A percentile compares a stretch with the other conserved stretches of the same genome.
phyloP scores from a whole-genome alignment of 2,888 invertebrate genomes.

The Pandemis corylana region DNA sequence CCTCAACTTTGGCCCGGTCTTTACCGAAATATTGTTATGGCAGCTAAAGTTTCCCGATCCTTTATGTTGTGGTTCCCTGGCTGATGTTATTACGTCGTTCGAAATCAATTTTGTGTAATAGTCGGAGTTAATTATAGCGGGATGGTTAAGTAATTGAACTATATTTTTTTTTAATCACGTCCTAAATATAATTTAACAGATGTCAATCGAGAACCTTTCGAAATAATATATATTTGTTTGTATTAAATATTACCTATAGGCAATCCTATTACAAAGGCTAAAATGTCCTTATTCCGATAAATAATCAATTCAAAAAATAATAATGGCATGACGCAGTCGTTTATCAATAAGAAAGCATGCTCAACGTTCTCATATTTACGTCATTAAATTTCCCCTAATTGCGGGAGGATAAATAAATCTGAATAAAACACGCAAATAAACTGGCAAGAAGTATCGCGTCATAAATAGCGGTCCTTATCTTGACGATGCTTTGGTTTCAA shows the following conservation, averaged over 20 bases:
- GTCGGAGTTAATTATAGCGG: slow-evolving; percentile 12
- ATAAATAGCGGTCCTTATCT: not conserved
- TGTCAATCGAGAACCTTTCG: too few relatives aligned
- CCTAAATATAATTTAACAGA: too few relatives aligned
- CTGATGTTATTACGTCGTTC: slow-evolving; percentile 55
- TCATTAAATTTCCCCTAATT: slow-evolving; percentile 1
- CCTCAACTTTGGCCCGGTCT: slow-evolving; percentile 71
- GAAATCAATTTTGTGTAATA: slow-evolving; percentile 47
- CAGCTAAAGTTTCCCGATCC: slow-evolving; percentile 64
- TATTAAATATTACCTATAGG: not conserved
- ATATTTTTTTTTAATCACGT: not conserved
- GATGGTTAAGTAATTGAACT: not conserved
- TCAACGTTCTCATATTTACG: not conserved
- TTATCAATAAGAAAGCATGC: not conserved
- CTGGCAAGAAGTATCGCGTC: not conserved
- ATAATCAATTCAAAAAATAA: not conserved
- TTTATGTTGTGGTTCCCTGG: slow-evolving; percentile 53
- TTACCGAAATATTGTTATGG: slow-evolving; percentile 68
- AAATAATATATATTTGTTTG: too few relatives aligned
- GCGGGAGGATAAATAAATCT: not conserved
- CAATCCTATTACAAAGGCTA: not conserved
- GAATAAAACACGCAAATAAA: not conserved
- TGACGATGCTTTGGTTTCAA: slow-evolving; percentile 11
- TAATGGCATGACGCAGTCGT: not conserved
- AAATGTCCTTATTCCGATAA: not conserved